Evolutionary conservation across 2,113 vertebrate species (phyloP).

Genomic region (Calyptommatus sinebrachiatus): DNA sequence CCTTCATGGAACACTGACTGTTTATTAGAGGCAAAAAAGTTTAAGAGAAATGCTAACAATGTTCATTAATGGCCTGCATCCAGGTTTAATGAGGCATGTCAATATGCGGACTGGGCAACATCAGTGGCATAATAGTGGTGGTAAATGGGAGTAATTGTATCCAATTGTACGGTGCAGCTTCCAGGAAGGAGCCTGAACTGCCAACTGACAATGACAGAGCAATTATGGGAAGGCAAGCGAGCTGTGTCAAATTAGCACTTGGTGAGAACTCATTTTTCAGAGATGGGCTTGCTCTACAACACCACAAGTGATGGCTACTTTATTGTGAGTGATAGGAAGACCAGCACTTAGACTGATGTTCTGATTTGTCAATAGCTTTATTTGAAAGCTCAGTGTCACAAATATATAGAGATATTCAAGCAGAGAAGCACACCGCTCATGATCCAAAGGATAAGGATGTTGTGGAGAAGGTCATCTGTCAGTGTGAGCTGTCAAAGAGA

Average conservation of each 20-base stretch:
- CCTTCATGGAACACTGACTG: conserved; percentile 99
- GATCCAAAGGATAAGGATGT: conserved; percentile 84
- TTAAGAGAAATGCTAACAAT: conserved; percentile 99
- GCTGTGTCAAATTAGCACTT: conserved; percentile 99
- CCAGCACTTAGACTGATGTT: conserved; percentile 82
- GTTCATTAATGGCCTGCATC: conserved; percentile 99
- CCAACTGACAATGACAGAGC: conserved; percentile 99
- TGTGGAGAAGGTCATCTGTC: conserved; percentile 97
- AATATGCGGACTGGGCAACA: conserved; percentile 86
- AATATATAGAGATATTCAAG: conserved; percentile 90
- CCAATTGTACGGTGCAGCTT: conserved; percentile 94
- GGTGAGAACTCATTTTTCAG: conserved; percentile 93
- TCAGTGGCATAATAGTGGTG: conserved; percentile 92
- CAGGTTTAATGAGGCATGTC: conserved; percentile 99
- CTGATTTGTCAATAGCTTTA: conserved; percentile 92
- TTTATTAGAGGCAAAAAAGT: conserved; percentile 99
- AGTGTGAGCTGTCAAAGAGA: conserved; percentile 89
- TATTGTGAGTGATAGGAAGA: conserved; percentile 96
- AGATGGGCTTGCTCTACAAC: conserved; percentile 84
- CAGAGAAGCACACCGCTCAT: conserved; percentile 79
- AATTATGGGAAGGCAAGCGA: conserved; percentile 99
- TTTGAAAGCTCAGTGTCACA: conserved; percentile 85
- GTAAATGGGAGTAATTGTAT: conserved; percentile 99
- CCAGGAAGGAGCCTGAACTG: conserved; percentile 87
- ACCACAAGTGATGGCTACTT: conserved; percentile 90